These are phyloP conservation scores for Aphodius granarius DNA, from an alignment of 2,888 invertebrate genomes.

Conservation along the genomic window DNA sequence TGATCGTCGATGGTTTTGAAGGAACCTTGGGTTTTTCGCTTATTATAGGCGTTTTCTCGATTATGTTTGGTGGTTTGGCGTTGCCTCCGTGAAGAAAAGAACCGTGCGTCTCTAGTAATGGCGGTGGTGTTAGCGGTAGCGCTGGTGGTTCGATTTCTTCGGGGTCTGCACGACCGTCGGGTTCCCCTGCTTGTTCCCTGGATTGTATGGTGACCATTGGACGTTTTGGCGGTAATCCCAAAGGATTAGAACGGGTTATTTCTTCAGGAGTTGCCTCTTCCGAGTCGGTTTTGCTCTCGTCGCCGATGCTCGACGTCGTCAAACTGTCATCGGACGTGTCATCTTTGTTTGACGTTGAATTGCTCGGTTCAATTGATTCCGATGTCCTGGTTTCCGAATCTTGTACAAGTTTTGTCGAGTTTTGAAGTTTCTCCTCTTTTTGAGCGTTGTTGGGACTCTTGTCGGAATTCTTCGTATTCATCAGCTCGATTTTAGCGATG, in stretches of 20 bases:
- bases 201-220: conserved; percentile 52
- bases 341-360: not conserved
- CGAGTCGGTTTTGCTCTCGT: not conserved
- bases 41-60: conserved; percentile 51
- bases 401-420: too few relatives aligned
- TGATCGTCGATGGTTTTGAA: conserved; percentile 63
- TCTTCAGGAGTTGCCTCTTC: too few relatives aligned
- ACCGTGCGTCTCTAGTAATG: conserved; percentile 58
- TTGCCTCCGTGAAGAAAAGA: conserved; percentile 74
- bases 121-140: conserved; percentile 70
- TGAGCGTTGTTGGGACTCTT: conserved; percentile 25
- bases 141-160: conserved; percentile 73
- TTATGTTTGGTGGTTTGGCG: not conserved
- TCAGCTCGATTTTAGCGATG: conserved; percentile 48
- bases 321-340: conserved; percentile 16
- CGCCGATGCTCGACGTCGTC: conserved; percentile 4
- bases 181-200: conserved; percentile 80
- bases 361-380: not conserved
- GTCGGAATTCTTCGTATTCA: conserved; percentile 46
- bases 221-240: conserved; percentile 18
- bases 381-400: too few relatives aligned
- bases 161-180: conserved; percentile 85
- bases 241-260: too few relatives aligned
- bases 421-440: conserved; percentile 25
- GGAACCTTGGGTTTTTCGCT: conserved; percentile 70